These are phyloP conservation scores for Grallaria varia DNA, from an alignment of 2,113 vertebrate species.

Conservation along the genomic window DNA sequence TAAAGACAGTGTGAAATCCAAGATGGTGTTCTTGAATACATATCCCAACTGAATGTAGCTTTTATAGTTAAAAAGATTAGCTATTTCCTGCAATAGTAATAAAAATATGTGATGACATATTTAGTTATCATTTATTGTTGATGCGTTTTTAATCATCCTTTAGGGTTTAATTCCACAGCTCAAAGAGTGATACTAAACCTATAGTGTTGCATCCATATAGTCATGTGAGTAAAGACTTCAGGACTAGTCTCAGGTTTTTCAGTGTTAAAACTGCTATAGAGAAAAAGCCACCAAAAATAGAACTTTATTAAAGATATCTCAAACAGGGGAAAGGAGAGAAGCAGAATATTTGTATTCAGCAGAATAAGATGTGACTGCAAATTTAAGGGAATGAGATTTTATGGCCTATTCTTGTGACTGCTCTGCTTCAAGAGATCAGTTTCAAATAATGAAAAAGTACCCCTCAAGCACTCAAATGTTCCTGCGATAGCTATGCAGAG, in stretches of 20 bases:
- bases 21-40: neutral
- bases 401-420: neutral
- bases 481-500: neutral
- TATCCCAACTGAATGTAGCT: neutral
- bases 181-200: neutral
- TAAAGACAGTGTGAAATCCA: neutral
- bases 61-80: neutral
- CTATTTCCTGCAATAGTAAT: neutral
- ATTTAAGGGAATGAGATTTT: neutral
- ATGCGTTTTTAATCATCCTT: neutral
- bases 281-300: neutral
- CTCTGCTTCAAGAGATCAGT: neutral
- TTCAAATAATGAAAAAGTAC: neutral
- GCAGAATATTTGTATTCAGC: neutral
- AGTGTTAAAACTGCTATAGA: neutral
- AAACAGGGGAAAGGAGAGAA: neutral
- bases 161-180: neutral
- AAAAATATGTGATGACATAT: neutral
- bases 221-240: neutral
- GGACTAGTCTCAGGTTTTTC: neutral
- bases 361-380: neutral
- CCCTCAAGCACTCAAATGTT: neutral
- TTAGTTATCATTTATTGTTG: neutral
- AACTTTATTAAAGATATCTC: neutral
- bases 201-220: neutral